A percentile compares a stretch with the other conserved stretches of the same genome.
Evolutionary conservation across 2,113 vertebrate species (phyloP).

Genomic region (Hystrix cristata): DNA sequence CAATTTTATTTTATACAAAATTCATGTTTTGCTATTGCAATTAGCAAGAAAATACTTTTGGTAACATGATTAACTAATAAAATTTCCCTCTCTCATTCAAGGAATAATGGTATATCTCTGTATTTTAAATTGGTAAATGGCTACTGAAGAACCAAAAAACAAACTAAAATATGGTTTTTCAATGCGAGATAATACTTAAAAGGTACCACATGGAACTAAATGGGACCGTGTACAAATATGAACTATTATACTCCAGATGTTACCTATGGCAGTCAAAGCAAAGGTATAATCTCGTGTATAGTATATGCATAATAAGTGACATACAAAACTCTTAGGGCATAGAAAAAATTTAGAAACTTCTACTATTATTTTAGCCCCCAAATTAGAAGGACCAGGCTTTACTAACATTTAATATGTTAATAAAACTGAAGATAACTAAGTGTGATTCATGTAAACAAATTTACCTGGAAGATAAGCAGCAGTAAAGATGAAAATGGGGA

Average conservation of each 20-base stretch:
- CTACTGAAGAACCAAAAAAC: not conserved
- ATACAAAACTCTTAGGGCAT: not conserved
- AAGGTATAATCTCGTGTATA: not conserved
- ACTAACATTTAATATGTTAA: not conserved
- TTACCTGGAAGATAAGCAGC: not conserved
- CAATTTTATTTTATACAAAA: conserved; percentile 61
- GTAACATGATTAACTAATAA: conserved; percentile 25
- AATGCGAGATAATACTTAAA: conserved; percentile 23
- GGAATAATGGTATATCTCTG: not conserved
- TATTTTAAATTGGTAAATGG: not conserved
- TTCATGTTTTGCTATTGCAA: conserved; percentile 31
- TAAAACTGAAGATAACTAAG: not conserved
- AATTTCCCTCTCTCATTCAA: not conserved
- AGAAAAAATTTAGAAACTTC: not conserved
- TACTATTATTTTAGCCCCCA: not conserved
- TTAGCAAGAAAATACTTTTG: conserved; percentile 54
- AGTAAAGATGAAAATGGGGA: not conserved
- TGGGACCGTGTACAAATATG: not conserved
- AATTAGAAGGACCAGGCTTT: not conserved
- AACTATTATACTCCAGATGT: conserved; percentile 11
- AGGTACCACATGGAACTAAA: not conserved
- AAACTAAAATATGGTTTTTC: conserved; percentile 31
- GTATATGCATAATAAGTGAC: not conserved
- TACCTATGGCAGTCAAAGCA: not conserved
- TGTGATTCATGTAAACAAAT: not conserved